Evolutionary conservation across 2,113 vertebrate genomes (phyloP).

Genomic region (Cariama cristata): DNA sequence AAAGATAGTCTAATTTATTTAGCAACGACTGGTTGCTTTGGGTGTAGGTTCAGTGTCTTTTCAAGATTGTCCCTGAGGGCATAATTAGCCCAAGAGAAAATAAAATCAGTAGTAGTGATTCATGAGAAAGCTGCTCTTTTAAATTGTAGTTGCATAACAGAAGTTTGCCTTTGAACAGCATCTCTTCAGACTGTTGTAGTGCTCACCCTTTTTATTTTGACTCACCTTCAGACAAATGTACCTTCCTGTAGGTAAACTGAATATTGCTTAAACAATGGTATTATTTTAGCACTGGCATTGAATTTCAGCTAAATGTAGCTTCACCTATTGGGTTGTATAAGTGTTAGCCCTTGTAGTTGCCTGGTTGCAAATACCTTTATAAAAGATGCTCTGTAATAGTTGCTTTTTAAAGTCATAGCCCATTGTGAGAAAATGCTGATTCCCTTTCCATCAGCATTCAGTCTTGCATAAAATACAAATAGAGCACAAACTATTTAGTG

Average conservation of each 20-base stretch:
- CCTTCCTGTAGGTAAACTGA: not conserved
- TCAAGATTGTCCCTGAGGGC: not conserved
- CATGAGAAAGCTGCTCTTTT: not conserved
- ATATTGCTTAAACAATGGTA: not conserved
- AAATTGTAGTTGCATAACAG: not conserved
- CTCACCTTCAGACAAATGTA: not conserved
- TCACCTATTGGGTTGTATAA: not conserved
- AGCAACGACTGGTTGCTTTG: not conserved
- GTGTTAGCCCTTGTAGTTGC: not conserved
- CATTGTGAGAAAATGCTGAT: not conserved
- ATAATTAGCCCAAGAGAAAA: slow-evolving; percentile 29
- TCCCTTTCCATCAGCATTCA: not conserved
- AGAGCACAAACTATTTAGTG: not conserved
- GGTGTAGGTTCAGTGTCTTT: not conserved
- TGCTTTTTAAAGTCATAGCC: not conserved
- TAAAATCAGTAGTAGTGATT: not conserved
- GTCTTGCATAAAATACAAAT: not conserved
- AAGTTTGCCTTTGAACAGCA: not conserved
- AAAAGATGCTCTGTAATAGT: not conserved
- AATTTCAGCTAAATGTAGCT: not conserved
- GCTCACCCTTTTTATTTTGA: not conserved
- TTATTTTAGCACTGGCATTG: not conserved
- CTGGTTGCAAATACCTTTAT: not conserved
- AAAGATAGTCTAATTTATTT: not conserved
- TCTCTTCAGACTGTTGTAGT: not conserved